phyloP scores from a whole-genome alignment of 2,797 vertebrate genomes.

The Oreochromis mossambicus region DNA sequence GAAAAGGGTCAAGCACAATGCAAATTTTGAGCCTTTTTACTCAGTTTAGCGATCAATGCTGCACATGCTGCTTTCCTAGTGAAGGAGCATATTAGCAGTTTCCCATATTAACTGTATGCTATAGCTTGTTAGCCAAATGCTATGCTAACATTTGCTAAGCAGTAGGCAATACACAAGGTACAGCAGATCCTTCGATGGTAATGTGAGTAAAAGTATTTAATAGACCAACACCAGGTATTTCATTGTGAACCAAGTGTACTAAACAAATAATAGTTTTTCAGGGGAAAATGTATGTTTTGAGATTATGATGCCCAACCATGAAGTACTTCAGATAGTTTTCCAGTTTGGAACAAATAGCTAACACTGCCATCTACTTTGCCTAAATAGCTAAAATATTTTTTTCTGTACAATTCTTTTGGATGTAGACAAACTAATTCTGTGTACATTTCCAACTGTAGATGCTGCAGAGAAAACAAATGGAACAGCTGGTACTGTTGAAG shows the following conservation, averaged over 20 bases:
- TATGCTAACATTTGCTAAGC: neutral
- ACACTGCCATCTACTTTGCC: neutral
- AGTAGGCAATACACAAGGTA: neutral
- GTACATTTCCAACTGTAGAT: conserved; percentile 35
- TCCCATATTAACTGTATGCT: neutral
- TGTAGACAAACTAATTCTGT: neutral
- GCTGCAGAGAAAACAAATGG: conserved; percentile 49
- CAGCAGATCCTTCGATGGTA: neutral
- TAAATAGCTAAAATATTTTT: neutral
- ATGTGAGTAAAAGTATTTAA: neutral
- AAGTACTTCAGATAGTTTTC: neutral
- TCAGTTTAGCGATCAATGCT: neutral
- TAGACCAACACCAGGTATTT: neutral
- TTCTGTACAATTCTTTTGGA: neutral
- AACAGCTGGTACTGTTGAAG: conserved; percentile 55
- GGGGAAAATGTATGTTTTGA: neutral
- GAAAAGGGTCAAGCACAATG: rapidly evolving
- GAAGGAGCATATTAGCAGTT: neutral
- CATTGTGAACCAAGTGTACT: neutral
- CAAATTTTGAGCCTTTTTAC: neutral
- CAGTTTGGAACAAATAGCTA: neutral
- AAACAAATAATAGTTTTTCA: neutral
- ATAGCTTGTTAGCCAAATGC: neutral
- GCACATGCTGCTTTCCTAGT: neutral
- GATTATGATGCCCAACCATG: neutral